A percentile compares a stretch with the other conserved stretches of the same genome.
These are phyloP conservation scores for Cryptomyrus ogoouensis DNA, from an alignment of 2,113 vertebrate species.

Conservation along the genomic window DNA sequence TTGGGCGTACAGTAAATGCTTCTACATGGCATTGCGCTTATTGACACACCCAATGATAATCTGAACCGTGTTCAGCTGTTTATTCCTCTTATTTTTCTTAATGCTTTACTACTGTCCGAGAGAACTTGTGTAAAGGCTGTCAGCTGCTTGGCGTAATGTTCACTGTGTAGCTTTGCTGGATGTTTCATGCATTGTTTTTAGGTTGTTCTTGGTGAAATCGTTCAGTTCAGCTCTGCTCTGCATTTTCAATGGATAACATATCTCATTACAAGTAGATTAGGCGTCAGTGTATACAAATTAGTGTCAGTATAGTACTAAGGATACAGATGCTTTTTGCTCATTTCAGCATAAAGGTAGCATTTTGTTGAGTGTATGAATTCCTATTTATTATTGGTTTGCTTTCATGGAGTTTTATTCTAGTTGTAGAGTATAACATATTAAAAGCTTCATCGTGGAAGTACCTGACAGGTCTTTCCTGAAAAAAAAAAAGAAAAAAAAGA, in stretches of 20 bases:
- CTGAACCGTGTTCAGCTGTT: slow-evolving; percentile 99
- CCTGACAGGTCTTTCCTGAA: neutral
- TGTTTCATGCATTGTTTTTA: neutral
- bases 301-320: neutral
- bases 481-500: neutral
- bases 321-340: neutral
- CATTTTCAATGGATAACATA: neutral
- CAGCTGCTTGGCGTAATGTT: slow-evolving; percentile 14
- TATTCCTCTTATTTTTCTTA: slow-evolving; percentile 64
- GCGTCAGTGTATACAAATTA: neutral
- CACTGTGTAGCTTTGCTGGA: neutral
- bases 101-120: slow-evolving; percentile 37
- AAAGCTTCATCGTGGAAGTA: neutral
- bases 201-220: neutral
- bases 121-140: slow-evolving; percentile 12
- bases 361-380: neutral
- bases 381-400: slow-evolving; percentile 1
- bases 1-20: slow-evolving; percentile 95
- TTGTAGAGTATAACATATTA: neutral
- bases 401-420: slow-evolving; percentile 6
- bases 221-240: neutral
- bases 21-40: slow-evolving; percentile 91
- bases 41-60: slow-evolving; percentile 92
- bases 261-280: neutral
- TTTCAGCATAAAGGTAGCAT: slow-evolving; percentile 12